phyloP scores from a whole-genome alignment of 2,888 invertebrate genomes.

The Pristionchus fissidentatus region DNA sequence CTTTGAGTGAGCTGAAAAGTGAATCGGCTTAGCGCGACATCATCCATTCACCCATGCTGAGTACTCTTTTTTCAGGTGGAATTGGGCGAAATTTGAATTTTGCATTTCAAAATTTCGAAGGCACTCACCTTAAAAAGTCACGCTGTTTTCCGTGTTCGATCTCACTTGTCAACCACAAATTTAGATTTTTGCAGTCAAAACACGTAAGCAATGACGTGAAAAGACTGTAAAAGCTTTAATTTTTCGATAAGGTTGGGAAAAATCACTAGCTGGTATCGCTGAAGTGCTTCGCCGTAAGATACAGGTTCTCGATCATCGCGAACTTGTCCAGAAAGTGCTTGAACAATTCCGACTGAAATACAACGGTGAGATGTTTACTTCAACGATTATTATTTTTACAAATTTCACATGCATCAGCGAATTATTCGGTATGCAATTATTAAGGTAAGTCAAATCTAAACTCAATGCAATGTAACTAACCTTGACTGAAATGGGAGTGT shows the following conservation, averaged over 20 bases:
- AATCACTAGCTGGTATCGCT: neutral
- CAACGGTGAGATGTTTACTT: neutral
- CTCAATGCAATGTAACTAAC: too few species aligned
- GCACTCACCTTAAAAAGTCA: slow-evolving; percentile 15
- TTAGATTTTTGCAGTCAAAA: neutral
- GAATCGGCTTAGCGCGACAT: too few species aligned
- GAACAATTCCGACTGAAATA: neutral
- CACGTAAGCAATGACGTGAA: slow-evolving; percentile 3
- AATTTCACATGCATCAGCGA: too few species aligned
- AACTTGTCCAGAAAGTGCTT: neutral
- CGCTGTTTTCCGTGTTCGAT: neutral
- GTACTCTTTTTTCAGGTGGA: too few species aligned
- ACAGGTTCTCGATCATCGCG: neutral
- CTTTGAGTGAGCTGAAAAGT: neutral
- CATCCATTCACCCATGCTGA: neutral
- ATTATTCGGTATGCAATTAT: too few species aligned
- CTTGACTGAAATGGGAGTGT: too few species aligned
- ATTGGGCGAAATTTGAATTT: too few species aligned
- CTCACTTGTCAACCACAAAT: slow-evolving; percentile 1
- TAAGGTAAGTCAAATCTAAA: too few species aligned
- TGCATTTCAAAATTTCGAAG: too few species aligned
- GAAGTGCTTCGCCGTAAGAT: slow-evolving; percentile 3
- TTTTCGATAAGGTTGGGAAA: neutral
- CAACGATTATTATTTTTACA: neutral
- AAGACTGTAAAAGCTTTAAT: neutral